Percentiles rank a stretch among this genome's conserved stretches.
phyloP scores from a whole-genome alignment of 2,797 vertebrate genomes.

The Rhinophrynus dorsalis region DNA sequence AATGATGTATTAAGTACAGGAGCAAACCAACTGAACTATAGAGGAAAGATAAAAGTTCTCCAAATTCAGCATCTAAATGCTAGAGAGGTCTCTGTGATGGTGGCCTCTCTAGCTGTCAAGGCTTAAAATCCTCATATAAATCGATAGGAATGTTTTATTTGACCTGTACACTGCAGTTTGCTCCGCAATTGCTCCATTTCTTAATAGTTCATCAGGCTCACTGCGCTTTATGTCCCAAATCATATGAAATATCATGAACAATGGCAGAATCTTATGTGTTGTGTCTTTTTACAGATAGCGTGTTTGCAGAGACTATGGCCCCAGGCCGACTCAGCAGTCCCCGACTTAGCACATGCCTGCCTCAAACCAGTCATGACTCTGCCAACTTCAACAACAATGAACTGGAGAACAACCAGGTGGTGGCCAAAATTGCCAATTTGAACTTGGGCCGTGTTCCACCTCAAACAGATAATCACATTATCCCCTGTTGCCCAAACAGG shows the following conservation, averaged over 20 bases:
- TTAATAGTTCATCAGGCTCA: too few relatives aligned
- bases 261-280: background rate
- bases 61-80: too few relatives aligned
- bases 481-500: constrained; percentile 81
- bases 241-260: background rate
- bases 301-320: constrained; percentile 91
- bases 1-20: too few relatives aligned
- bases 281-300: constrained; percentile 78
- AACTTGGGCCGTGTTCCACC: constrained; percentile 75
- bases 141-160: too few relatives aligned
- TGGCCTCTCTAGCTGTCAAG: too few relatives aligned
- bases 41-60: too few relatives aligned
- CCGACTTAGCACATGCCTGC: constrained; percentile 90
- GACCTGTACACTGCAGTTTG: too few relatives aligned
- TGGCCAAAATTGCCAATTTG: constrained; percentile 91
- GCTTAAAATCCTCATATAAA: background rate
- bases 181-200: too few relatives aligned
- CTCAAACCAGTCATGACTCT: constrained; percentile 93
- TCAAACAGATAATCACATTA: constrained; percentile 71
- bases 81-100: too few relatives aligned
- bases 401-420: constrained; percentile 94
- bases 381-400: constrained; percentile 98
- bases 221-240: background rate
- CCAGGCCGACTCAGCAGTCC: constrained; percentile 85
- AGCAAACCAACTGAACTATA: too few relatives aligned